These are phyloP conservation scores for Hipposideros armiger DNA, from an alignment of 2,113 vertebrate genomes.

Conservation along the genomic window DNA sequence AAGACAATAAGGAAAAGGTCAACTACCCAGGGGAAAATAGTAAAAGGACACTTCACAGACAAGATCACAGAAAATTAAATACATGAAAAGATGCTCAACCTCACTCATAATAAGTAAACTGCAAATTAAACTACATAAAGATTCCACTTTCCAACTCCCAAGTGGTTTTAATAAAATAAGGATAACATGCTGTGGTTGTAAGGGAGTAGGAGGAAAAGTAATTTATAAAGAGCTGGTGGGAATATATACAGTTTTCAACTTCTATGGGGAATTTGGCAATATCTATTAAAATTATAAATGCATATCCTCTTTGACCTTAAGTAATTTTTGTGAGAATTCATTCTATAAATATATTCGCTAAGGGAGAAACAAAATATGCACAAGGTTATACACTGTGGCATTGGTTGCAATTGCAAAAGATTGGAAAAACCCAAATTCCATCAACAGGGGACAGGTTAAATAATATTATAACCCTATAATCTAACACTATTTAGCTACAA, in stretches of 20 bases:
- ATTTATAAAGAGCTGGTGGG: background rate
- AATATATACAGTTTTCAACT: background rate
- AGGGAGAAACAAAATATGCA: background rate
- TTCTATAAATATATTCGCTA: background rate
- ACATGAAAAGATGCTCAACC: background rate
- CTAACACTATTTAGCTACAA: background rate
- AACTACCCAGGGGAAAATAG: background rate
- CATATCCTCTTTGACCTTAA: background rate
- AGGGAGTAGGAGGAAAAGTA: background rate
- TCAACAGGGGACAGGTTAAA: background rate
- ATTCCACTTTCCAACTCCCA: background rate
- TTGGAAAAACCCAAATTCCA: background rate
- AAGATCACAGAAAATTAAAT: background rate
- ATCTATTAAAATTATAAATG: conserved; percentile 24
- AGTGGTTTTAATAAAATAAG: background rate
- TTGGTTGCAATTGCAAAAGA: background rate
- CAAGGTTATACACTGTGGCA: background rate
- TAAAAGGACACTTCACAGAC: background rate
- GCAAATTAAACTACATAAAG: background rate
- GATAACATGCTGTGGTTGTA: background rate
- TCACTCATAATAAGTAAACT: background rate
- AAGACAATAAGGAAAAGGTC: background rate
- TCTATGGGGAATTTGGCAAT: background rate
- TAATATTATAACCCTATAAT: background rate
- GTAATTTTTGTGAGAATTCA: conserved; percentile 42